Evolutionary conservation across 2,113 vertebrate species (phyloP).

Genomic region (Candoia aspera): DNA sequence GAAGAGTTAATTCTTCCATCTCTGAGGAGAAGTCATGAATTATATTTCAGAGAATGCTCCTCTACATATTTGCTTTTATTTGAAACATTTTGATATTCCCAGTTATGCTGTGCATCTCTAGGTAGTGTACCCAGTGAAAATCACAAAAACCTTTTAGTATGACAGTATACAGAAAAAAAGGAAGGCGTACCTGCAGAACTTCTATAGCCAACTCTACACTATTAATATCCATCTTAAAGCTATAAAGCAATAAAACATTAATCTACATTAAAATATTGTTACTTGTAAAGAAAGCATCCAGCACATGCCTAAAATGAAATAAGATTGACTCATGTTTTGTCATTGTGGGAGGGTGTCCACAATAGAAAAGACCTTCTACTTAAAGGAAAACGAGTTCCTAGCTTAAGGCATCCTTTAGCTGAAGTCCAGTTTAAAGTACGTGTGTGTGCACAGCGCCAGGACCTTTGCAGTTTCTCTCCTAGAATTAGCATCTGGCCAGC

Average conservation of each 20-base stretch:
- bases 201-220: not conserved
- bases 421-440: not conserved
- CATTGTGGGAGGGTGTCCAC: not conserved
- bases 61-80: not conserved
- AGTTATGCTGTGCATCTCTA: not conserved
- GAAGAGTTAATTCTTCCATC: not conserved
- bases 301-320: not conserved
- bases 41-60: not conserved
- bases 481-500: not conserved
- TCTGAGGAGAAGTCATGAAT: not conserved
- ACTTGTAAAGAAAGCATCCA: not conserved
- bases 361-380: not conserved
- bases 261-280: not conserved
- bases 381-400: not conserved
- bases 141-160: not conserved
- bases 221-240: not conserved
- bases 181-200: not conserved
- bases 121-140: not conserved
- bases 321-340: not conserved
- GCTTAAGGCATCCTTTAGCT: not conserved
- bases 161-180: not conserved
- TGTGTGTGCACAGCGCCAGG: not conserved
- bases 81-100: not conserved
- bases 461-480: not conserved
- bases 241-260: not conserved